Base-by-base conservation (phyloP, 2,797 vertebrate genomes). In the Tangara arthus region DNA sequence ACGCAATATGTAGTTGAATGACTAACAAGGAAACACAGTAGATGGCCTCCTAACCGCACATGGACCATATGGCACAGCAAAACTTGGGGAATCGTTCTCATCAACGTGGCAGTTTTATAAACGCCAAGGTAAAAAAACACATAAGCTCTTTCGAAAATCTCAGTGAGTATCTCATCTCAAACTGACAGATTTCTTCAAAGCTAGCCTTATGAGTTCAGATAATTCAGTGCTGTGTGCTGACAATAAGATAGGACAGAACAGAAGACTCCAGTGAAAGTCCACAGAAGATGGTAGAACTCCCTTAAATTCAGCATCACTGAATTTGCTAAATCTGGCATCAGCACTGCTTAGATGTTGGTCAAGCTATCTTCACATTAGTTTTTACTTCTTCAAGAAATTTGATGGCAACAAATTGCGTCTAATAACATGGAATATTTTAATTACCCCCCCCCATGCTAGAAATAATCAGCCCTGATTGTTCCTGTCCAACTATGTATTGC, bases 1-100 rank as follows among this genome's bases (percentile, higher is more conserved):
- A 96, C 47, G 69, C 96, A 96, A 95, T 96, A 95, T 95, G 95
- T 50, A 94, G 71, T 92, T 71, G 96, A 96, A 92, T 96, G 95
- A 95, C 93, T 97, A 97, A 96, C 90, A 92, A 97, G 90, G 93
- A 94, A 96, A 92, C 90, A 92, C 57, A 89, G 93, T 93, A 85
- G 93, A 97, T 93, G 94, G 93, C 82, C 93, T 95, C 88, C 94
- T 90, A 93, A 55, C 93, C 92, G 89, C 96, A 85, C 93, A 89
- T 12, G 89, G 89, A 89, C 92, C 93, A 95, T 95, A 93, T 94
- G 94, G 95, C 85, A 55, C 9, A 82, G 69, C 84, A 93, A 97
- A 95, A 94, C 82, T 91, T 69, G 76, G 90, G 87, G 93, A 93
- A 79, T 71, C 82, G 2, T 94, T 94, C 95, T 95, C 64, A 91